phyloP scores from a whole-genome alignment of 2,888 invertebrate genomes.

The Leucania comma region DNA sequence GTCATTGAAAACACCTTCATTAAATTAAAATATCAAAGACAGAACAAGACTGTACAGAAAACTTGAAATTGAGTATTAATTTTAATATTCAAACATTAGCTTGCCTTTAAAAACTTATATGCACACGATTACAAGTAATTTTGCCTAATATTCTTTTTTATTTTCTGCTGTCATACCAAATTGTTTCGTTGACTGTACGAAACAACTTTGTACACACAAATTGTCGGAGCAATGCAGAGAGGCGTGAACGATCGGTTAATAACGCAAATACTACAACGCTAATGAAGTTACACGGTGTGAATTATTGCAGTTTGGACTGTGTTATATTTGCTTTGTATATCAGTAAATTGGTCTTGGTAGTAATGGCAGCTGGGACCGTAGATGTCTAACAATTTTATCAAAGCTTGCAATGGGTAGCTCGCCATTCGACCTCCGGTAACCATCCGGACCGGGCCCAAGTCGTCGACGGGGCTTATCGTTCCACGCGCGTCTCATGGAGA shows the following conservation, averaged over 20 bases:
- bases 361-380: too few relatives aligned
- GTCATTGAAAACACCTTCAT: too few relatives aligned
- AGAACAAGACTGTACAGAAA: background rate
- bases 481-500: too few relatives aligned
- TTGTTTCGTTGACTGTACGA: background rate
- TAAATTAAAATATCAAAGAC: background rate
- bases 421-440: too few relatives aligned
- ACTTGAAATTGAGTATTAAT: background rate
- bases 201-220: constrained; percentile 24
- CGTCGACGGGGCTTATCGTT: too few relatives aligned
- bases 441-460: too few relatives aligned
- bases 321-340: constrained; percentile 3
- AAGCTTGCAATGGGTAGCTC: too few relatives aligned
- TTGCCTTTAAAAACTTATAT: background rate
- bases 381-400: too few relatives aligned
- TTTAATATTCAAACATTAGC: background rate
- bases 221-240: constrained; percentile 14
- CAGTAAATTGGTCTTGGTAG: too few relatives aligned
- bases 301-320: background rate
- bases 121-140: background rate
- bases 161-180: background rate
- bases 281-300: constrained; percentile 37
- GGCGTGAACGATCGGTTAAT: constrained; percentile 36
- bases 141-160: background rate
- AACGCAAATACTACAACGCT: constrained; percentile 8